Evolutionary conservation across 1,140 invertebrate species (phyloP).

Genomic region (Ips typographus): DNA sequence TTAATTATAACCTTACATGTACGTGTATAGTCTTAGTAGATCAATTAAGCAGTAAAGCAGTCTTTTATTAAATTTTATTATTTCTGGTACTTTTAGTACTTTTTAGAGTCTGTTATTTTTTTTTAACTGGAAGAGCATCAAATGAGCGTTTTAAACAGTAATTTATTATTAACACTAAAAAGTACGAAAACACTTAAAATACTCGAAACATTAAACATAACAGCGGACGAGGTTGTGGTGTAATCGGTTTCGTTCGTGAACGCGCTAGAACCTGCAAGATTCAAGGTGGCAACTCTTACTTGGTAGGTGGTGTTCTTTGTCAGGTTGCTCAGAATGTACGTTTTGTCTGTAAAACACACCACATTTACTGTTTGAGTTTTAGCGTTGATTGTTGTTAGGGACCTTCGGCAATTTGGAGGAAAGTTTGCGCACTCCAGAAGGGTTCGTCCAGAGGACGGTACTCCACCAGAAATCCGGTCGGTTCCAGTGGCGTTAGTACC

Average conservation of each 20-base stretch:
- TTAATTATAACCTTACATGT: too few relatives aligned
- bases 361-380: not conserved
- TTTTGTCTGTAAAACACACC: constrained; percentile 39
- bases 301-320: constrained; percentile 45
- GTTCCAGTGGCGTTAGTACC: constrained; percentile 34
- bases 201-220: too few relatives aligned
- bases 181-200: too few relatives aligned
- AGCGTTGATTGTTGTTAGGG: not conserved
- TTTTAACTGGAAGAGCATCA: too few relatives aligned
- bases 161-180: too few relatives aligned
- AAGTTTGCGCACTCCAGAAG: constrained; percentile 37
- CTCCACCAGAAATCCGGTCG: constrained; percentile 39
- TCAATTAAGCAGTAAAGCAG: too few relatives aligned
- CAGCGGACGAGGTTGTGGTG: constrained; percentile 4
- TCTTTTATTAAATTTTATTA: too few relatives aligned
- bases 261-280: constrained; percentile 46
- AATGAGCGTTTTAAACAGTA: too few relatives aligned
- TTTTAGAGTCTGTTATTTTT: too few relatives aligned
- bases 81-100: too few relatives aligned
- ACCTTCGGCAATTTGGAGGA: constrained; percentile 39
- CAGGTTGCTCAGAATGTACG: constrained; percentile 40
- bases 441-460: constrained; percentile 30
- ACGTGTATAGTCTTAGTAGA: too few relatives aligned
- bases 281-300: constrained; percentile 45
- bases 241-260: constrained; percentile 38